Evolutionary conservation across 2,113 vertebrate genomes (phyloP).

Genomic region (Nothocercus nigrocapillus): DNA sequence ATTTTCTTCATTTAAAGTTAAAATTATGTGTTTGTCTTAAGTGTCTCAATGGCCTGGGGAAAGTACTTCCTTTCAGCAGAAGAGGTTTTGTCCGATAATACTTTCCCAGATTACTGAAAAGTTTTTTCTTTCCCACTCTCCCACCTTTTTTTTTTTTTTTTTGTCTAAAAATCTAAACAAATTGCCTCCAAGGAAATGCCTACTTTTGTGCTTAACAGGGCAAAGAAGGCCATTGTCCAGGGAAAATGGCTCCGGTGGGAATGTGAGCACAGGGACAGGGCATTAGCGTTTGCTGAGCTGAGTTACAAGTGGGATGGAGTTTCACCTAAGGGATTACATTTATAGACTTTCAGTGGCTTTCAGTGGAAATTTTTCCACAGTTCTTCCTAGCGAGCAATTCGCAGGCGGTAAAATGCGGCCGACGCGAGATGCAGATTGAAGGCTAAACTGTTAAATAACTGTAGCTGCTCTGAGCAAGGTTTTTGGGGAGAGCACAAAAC

Average conservation of each 20-base stretch:
- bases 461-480: background rate
- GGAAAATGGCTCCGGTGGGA: background rate
- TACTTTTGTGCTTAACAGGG: background rate
- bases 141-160: background rate
- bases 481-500: background rate
- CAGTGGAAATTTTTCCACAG: background rate
- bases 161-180: background rate
- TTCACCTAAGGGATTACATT: background rate
- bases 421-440: background rate
- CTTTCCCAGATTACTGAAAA: background rate
- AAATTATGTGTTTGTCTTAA: background rate
- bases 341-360: background rate
- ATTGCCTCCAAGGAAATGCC: conserved; percentile 34
- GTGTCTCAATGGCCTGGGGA: background rate
- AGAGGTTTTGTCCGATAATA: background rate
- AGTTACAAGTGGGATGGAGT: background rate
- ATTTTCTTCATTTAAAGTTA: conserved; percentile 44
- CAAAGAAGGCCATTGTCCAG: background rate
- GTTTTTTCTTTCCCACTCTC: background rate
- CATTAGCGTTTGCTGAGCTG: background rate
- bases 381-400: background rate
- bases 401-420: accelerated
- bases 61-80: conserved; percentile 36
- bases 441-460: background rate
- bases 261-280: background rate